Evolutionary conservation across 2,113 vertebrate species (phyloP).

Genomic region (Saiga tatarica): DNA sequence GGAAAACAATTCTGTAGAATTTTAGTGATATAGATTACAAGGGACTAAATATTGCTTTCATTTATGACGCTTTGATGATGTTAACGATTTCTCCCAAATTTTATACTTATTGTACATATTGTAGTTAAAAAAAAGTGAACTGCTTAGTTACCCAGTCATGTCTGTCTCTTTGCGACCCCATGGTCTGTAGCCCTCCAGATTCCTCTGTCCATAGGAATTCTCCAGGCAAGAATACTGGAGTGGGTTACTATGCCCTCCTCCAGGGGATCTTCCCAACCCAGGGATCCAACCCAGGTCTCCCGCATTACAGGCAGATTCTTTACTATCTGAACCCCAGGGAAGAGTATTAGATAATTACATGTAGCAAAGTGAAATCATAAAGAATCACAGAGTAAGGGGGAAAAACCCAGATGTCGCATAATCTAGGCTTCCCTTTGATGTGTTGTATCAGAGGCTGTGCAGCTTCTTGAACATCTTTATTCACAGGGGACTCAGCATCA

Average conservation of each 20-base stretch:
- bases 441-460: background rate
- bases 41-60: background rate
- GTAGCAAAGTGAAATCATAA: background rate
- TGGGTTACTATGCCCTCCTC: background rate
- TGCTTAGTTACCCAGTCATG: background rate
- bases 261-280: background rate
- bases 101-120: background rate
- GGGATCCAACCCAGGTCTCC: background rate
- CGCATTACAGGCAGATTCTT: background rate
- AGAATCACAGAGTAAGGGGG: background rate
- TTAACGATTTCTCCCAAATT: background rate
- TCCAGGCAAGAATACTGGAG: background rate
- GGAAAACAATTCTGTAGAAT: background rate
- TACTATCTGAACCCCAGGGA: background rate
- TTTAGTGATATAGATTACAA: background rate
- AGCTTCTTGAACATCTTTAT: background rate
- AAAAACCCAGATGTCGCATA: background rate
- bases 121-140: background rate
- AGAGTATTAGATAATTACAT: background rate
- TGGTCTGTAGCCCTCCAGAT: background rate
- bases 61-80: background rate
- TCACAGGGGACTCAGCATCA: background rate
- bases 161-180: background rate
- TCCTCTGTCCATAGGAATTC: background rate
- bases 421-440: background rate